These are phyloP conservation scores for Rhinatrema bivittatum DNA, from an alignment of 2,797 vertebrate species.

Conservation along the genomic window DNA sequence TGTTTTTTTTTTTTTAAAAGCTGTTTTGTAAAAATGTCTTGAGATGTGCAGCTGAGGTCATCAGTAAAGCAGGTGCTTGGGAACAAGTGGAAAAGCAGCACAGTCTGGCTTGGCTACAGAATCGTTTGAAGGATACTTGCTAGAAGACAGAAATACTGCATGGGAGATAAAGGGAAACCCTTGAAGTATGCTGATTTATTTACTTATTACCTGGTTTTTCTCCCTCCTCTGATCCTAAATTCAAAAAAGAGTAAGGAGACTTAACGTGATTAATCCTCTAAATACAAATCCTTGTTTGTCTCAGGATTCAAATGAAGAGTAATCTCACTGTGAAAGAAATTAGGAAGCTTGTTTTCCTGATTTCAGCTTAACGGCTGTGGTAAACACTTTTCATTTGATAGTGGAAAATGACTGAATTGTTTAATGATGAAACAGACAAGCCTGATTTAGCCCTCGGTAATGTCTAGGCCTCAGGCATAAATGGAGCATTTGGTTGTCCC, in stretches of 20 bases:
- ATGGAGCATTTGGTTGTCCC: no score
- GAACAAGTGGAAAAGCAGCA: constrained; percentile 37
- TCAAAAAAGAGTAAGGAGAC: neutral
- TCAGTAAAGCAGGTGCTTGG: constrained; percentile 58
- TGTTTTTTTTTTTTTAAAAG: no score
- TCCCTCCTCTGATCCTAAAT: neutral
- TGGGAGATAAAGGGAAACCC: neutral
- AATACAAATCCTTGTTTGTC: constrained; percentile 8
- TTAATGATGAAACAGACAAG: no score
- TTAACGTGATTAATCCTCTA: constrained; percentile 8
- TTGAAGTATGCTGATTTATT: neutral
- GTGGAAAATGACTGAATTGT: no score
- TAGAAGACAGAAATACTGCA: neutral
- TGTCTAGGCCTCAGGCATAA: no score
- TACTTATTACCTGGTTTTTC: neutral
- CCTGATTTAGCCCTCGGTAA: no score
- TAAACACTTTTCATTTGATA: no score
- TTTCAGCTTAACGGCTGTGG: no score
- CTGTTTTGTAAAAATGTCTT: constrained; percentile 55
- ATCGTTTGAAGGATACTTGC: constrained; percentile 17
- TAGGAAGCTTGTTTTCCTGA: constrained; percentile 2
- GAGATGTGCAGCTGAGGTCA: constrained; percentile 63
- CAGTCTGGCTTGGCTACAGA: neutral
- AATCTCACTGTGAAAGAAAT: constrained; percentile 17
- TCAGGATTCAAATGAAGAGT: constrained; percentile 20